Evolutionary conservation across 2,797 vertebrate species (phyloP).

Genomic region (Acridotheres tristis): DNA sequence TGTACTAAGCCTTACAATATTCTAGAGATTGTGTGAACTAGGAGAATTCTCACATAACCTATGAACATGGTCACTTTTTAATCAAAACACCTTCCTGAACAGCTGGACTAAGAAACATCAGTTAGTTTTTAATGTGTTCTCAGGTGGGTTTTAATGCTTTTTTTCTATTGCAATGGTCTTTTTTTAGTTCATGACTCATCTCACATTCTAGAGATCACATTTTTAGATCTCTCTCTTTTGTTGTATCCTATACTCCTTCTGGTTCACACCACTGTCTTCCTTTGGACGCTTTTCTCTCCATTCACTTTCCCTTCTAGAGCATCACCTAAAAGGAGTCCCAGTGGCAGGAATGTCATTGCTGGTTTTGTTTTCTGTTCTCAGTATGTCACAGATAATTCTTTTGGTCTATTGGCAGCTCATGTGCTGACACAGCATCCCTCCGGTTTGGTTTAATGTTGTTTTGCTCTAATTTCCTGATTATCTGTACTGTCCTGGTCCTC

Average conservation of each 20-base stretch:
- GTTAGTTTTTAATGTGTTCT: neutral
- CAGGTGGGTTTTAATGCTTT: neutral
- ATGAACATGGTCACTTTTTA: neutral
- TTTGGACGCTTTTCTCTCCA: neutral
- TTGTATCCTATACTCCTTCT: neutral
- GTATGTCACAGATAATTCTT: constrained; percentile 35
- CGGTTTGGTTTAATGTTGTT: constrained; percentile 55
- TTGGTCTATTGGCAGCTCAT: neutral
- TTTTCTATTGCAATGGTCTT: neutral
- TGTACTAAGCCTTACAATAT: neutral
- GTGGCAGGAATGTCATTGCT: constrained; percentile 18
- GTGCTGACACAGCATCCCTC: constrained; percentile 11
- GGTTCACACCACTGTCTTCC: neutral
- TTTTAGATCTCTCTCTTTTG: neutral
- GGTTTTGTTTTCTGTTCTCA: constrained; percentile 42
- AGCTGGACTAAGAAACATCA: neutral
- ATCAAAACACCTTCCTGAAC: neutral
- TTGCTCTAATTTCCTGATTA: constrained; percentile 65
- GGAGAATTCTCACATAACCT: neutral
- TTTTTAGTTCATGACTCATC: neutral
- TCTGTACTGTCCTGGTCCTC: constrained; percentile 28
- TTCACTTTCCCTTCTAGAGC: neutral
- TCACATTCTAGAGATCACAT: neutral
- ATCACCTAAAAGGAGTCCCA: neutral
- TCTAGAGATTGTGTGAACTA: neutral